Evolutionary conservation across 2,113 vertebrate species (phyloP).

Genomic region (Rhineura floridana): DNA sequence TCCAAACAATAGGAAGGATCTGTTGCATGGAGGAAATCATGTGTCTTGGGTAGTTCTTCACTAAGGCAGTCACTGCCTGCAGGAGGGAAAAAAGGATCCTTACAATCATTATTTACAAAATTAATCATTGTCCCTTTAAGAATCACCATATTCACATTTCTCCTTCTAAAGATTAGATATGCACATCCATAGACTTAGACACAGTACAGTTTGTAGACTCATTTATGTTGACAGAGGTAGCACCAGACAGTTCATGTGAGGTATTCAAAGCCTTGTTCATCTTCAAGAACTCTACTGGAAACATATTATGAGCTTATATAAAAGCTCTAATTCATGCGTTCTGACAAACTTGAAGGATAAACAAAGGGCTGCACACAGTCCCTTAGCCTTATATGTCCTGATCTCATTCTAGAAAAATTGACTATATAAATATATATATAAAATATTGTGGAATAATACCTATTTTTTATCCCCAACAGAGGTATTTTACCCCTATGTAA

Average conservation of each 20-base stretch:
- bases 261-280: background rate
- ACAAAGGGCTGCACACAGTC: background rate
- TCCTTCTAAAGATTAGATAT: background rate
- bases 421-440: background rate
- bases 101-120: background rate
- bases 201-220: background rate
- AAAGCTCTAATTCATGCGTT: background rate
- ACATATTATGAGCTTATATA: background rate
- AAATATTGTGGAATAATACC: background rate
- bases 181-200: no score
- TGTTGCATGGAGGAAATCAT: conserved; percentile 99
- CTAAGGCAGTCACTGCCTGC: conserved; percentile 94
- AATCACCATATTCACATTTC: fast-evolving
- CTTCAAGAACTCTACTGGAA: background rate
- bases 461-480: background rate
- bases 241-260: background rate
- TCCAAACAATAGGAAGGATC: conserved; percentile 97
- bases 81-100: conserved; percentile 11
- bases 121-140: background rate
- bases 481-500: background rate
- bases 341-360: background rate
- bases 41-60: conserved; percentile 98
- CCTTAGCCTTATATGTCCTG: background rate
- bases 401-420: background rate
- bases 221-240: background rate